Evolutionary conservation across 1,140 invertebrate genomes (phyloP).

Genomic region (Drosophila nebulosa): DNA sequence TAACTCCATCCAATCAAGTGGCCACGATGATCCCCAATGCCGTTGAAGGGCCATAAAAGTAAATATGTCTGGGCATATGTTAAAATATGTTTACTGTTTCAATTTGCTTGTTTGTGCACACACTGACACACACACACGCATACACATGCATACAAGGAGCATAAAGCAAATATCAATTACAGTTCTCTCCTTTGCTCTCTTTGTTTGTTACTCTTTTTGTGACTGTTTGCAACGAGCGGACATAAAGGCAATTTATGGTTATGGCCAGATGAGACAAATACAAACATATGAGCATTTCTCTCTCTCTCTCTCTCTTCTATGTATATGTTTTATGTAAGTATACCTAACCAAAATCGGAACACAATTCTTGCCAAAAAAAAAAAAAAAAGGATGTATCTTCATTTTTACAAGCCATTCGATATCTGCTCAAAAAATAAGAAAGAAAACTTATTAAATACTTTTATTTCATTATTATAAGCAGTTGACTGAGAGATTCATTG

Average conservation of each 20-base stretch:
- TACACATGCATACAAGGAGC: neutral
- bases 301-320: neutral
- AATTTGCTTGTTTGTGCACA: slow-evolving; percentile 52
- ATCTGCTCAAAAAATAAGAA: too few species aligned
- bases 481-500: too few species aligned
- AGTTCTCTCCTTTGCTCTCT: slow-evolving; percentile 14
- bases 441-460: too few species aligned
- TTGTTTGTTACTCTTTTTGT: neutral
- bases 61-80: slow-evolving; percentile 59
- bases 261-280: slow-evolving; percentile 11
- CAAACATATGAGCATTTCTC: neutral
- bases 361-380: too few species aligned
- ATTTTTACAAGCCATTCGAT: too few species aligned
- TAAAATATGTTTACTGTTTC: slow-evolving; percentile 71
- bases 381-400: too few species aligned
- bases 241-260: slow-evolving; percentile 47
- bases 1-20: neutral
- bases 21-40: neutral
- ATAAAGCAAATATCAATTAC: slow-evolving; percentile 73
- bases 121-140: too few species aligned
- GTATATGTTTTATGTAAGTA: neutral
- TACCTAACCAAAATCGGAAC: too few species aligned
- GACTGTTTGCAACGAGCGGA: slow-evolving; percentile 13
- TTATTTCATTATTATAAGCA: too few species aligned
- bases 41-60: slow-evolving; percentile 35